These are phyloP conservation scores for Corvus cornix DNA, from an alignment of 2,113 vertebrate species.

Conservation along the genomic window DNA sequence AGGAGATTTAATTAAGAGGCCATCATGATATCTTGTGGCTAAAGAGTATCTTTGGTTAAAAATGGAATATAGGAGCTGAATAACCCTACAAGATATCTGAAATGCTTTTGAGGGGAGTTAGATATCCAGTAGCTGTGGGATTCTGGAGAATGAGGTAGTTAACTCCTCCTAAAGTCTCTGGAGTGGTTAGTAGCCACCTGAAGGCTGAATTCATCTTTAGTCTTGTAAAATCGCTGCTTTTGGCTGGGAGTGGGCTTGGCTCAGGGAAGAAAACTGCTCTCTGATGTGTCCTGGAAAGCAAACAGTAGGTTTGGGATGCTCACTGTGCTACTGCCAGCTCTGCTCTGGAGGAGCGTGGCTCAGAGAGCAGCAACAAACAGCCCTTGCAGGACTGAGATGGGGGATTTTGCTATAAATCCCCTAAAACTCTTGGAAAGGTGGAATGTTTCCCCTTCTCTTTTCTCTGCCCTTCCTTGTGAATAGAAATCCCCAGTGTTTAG, in stretches of 20 bases:
- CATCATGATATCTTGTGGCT: background rate
- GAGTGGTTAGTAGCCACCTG: background rate
- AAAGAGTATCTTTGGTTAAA: background rate
- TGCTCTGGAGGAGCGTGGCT: background rate
- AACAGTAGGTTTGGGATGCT: background rate
- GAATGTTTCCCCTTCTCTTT: background rate
- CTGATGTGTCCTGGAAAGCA: background rate
- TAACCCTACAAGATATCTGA: background rate
- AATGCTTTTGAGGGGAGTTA: background rate
- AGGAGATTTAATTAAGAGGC: background rate
- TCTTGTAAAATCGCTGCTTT: background rate
- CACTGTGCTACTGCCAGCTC: background rate
- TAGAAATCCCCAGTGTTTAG: background rate
- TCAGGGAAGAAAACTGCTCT: background rate
- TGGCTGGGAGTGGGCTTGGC: background rate
- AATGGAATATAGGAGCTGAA: background rate
- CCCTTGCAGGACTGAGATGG: background rate
- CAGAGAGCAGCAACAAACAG: background rate
- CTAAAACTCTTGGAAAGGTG: background rate
- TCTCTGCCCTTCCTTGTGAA: background rate
- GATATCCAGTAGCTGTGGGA: background rate
- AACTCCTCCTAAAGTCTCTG: constrained; percentile 9
- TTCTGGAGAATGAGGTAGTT: background rate
- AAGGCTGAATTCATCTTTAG: background rate
- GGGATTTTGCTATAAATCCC: background rate